Conservation (phyloP, 2,888 invertebrate species). For the Allygus modestus region DNA sequence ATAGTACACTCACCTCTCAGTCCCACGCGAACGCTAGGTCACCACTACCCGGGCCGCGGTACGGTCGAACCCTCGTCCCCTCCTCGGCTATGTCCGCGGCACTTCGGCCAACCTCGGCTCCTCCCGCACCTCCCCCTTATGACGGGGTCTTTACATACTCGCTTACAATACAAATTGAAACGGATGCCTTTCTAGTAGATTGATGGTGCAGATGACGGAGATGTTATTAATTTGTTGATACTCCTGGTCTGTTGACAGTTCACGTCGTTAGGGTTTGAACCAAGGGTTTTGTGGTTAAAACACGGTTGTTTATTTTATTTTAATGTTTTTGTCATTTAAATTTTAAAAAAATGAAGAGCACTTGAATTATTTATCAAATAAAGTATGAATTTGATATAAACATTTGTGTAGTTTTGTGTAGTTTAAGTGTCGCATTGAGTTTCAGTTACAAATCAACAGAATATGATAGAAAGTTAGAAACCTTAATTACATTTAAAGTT, state of each 20-base stretch:
- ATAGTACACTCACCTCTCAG: constrained; percentile 13
- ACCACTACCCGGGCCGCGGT: constrained; percentile 15
- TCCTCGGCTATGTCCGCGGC: not conserved
- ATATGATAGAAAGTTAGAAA: too few relatives aligned
- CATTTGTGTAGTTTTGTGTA: too few relatives aligned
- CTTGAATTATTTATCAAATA: too few relatives aligned
- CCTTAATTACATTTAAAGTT: too few relatives aligned
- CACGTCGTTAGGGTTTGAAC: not conserved
- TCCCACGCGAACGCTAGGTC: constrained; percentile 3
- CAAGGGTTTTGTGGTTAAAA: not conserved
- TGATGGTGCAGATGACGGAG: constrained; percentile 28
- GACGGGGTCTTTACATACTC: constrained; percentile 37
- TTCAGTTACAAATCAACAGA: too few relatives aligned
- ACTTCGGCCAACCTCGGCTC: not conserved
- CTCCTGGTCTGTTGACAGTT: not conserved
- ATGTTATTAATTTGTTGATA: constrained; percentile 1
- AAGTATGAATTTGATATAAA: too few relatives aligned
- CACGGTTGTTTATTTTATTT: too few relatives aligned
- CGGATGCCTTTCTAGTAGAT: not conserved
- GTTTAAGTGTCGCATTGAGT: too few relatives aligned
- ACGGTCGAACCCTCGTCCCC: constrained; percentile 1
- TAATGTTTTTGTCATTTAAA: too few relatives aligned
- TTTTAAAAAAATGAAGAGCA: too few relatives aligned
- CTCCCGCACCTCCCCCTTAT: constrained; percentile 10
- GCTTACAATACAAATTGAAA: constrained; percentile 35